Percentiles rank a stretch among this genome's conserved stretches.
phyloP scores from a whole-genome alignment of 1,140 invertebrate species.

The Rhagoletis zephyria region DNA sequence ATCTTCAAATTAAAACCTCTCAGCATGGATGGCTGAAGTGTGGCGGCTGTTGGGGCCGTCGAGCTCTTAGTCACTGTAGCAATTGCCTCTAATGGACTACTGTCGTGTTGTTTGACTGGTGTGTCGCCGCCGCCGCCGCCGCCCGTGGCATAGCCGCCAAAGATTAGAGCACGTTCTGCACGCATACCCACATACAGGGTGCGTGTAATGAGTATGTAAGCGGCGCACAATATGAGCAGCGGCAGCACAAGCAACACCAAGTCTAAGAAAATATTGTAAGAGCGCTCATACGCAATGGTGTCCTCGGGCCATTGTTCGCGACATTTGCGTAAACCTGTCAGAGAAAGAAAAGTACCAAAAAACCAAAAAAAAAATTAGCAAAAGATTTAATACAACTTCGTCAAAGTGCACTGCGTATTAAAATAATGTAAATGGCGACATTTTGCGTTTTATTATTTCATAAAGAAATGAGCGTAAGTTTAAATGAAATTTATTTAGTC shows the following conservation, averaged over 20 bases:
- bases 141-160: slow-evolving; percentile 32
- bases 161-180: slow-evolving; percentile 72
- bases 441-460: no score
- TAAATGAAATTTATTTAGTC: no score
- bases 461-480: no score
- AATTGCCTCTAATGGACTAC: neutral
- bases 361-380: neutral
- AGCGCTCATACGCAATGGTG: slow-evolving; percentile 76
- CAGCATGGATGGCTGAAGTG: neutral
- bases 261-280: slow-evolving; percentile 85
- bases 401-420: no score
- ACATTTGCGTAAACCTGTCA: slow-evolving; percentile 77
- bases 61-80: neutral
- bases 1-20: neutral
- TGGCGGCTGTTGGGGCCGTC: neutral
- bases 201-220: slow-evolving; percentile 82
- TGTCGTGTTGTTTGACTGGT: neutral
- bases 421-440: no score
- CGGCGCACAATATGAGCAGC: slow-evolving; percentile 82
- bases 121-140: neutral
- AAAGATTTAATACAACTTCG: no score
- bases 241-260: slow-evolving; percentile 82
- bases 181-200: slow-evolving; percentile 81
- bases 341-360: slow-evolving; percentile 5
- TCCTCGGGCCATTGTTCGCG: slow-evolving; percentile 81